phyloP scores from a whole-genome alignment of 2,113 vertebrate genomes.

The Murina feae region DNA sequence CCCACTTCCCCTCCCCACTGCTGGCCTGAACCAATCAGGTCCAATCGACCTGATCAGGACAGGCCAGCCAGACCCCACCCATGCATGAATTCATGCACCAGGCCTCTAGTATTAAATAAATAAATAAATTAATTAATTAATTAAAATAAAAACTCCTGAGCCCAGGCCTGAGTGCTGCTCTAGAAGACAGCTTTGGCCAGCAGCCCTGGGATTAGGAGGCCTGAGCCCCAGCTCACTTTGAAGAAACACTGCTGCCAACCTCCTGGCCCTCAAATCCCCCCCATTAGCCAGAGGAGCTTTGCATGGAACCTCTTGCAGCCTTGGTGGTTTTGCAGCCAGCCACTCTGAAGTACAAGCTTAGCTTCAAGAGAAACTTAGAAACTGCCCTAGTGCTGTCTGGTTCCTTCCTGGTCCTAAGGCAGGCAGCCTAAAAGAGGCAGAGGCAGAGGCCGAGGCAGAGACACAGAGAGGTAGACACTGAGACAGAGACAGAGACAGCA shows the following conservation, averaged over 20 bases:
- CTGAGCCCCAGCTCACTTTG: background rate
- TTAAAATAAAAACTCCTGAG: background rate
- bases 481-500: background rate
- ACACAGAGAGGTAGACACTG: background rate
- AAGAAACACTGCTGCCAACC: background rate
- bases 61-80: too few relatives aligned
- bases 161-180: background rate
- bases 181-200: background rate
- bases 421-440: background rate
- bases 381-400: background rate
- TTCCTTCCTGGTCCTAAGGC: background rate
- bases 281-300: background rate
- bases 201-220: background rate
- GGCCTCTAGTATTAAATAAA: too few relatives aligned
- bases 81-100: too few relatives aligned
- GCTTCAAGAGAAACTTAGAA: constrained; percentile 10
- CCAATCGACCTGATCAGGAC: too few relatives aligned
- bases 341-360: background rate
- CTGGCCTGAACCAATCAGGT: too few relatives aligned
- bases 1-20: too few relatives aligned
- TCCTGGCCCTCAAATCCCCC: background rate
- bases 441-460: background rate
- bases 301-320: background rate
- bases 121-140: too few relatives aligned
- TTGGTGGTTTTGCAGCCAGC: background rate